Evolutionary conservation across 2,113 vertebrate genomes (phyloP).

Genomic region (Mustela lutreola): DNA sequence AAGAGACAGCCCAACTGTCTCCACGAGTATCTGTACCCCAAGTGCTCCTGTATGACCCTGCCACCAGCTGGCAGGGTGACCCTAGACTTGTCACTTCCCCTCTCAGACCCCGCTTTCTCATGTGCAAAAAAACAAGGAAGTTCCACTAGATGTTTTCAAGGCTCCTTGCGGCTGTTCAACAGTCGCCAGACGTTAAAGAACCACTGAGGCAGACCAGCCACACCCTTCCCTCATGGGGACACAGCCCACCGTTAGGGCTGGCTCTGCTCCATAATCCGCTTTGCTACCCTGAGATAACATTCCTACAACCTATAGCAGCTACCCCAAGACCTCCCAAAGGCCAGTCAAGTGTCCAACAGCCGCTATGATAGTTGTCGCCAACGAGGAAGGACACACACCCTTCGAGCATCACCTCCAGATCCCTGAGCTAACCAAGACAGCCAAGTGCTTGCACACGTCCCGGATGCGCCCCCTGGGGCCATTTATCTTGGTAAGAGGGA

Average conservation of each 20-base stretch:
- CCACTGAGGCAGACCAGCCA: background rate
- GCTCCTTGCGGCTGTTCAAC: background rate
- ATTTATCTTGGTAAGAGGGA: background rate
- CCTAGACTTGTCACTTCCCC: conserved; percentile 45
- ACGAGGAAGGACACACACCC: background rate
- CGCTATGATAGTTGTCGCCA: background rate
- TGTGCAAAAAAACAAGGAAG: conserved; percentile 27
- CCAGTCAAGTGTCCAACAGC: background rate
- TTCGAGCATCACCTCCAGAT: background rate
- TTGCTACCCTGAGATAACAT: background rate
- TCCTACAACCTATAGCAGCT: background rate
- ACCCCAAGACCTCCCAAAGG: conserved; percentile 14
- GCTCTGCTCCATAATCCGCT: background rate
- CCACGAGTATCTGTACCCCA: background rate
- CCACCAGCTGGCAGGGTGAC: background rate
- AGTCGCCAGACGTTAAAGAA: background rate
- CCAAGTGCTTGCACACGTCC: background rate
- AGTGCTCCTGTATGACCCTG: fast-evolving
- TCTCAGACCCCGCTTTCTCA: background rate
- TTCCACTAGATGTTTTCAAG: background rate
- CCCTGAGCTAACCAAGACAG: background rate
- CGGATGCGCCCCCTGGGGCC: background rate
- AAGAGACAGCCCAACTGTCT: background rate
- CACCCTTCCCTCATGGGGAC: background rate
- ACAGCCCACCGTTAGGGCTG: background rate